Conservation (phyloP, 1,140 invertebrate genomes). For the Apolygus lucorum region DNA sequence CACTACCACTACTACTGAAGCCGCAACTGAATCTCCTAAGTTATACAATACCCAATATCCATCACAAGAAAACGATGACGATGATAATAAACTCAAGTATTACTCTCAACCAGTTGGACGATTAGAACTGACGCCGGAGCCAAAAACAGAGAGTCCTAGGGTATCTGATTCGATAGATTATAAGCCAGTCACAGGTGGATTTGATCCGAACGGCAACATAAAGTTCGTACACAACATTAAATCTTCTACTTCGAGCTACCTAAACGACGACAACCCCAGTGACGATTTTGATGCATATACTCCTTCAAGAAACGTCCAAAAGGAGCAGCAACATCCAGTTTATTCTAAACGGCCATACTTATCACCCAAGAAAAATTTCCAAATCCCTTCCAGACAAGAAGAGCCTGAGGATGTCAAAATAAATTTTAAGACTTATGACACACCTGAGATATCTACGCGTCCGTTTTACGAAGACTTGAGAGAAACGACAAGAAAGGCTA, state of each 20-base stretch:
- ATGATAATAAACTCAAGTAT: neutral
- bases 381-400: neutral
- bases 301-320: neutral
- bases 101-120: neutral
- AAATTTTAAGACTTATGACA: neutral
- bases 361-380: neutral
- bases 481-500: neutral
- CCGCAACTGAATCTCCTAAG: slow-evolving; percentile 25
- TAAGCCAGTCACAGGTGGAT: neutral
- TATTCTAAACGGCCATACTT: neutral
- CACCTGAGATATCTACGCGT: neutral
- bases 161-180: too few relatives aligned
- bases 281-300: neutral
- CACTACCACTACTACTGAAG: slow-evolving; percentile 28
- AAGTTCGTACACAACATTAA: neutral
- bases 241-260: slow-evolving; percentile 9
- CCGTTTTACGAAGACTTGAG: neutral
- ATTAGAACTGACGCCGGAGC: too few relatives aligned
- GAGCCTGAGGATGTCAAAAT: neutral
- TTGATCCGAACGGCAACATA: neutral
- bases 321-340: neutral
- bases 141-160: too few relatives aligned
- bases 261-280: neutral
- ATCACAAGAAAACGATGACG: neutral
- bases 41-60: slow-evolving; percentile 20